Percentiles rank a stretch among this genome's conserved stretches.
Evolutionary conservation across 53 echinoderm and acorn worm genomes (phyloP).

Genomic region (Antedon mediterranea): DNA sequence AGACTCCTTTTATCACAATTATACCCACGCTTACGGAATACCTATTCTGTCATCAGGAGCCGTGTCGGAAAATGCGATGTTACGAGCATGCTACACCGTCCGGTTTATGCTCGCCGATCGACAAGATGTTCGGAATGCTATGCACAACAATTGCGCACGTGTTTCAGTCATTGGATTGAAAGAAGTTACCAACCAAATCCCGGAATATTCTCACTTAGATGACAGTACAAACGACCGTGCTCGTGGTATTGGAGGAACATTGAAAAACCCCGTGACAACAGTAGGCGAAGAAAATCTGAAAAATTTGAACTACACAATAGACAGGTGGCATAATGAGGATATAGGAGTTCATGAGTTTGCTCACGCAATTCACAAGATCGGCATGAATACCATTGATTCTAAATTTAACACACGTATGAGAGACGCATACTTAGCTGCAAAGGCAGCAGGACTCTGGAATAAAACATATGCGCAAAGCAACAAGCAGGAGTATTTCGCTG

Average conservation of each 20-base stretch:
- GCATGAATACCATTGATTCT: constrained; percentile 18
- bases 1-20: constrained; percentile 39
- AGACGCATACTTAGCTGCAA: constrained; percentile 14
- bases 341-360: constrained; percentile 51
- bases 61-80: constrained; percentile 25
- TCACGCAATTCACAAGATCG: constrained; percentile 43
- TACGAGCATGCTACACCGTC: constrained; percentile 41
- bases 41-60: constrained; percentile 36
- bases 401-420: constrained; percentile 8
- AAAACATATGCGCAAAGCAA: constrained; percentile 37
- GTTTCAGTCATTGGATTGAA: constrained; percentile 43
- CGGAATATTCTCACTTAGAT: constrained; percentile 65
- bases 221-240: constrained; percentile 42
- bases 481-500: constrained; percentile 41
- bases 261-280: constrained; percentile 26
- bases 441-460: constrained; percentile 25
- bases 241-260: constrained; percentile 62
- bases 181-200: constrained; percentile 68
- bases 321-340: constrained; percentile 44
- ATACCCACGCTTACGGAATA: constrained; percentile 61
- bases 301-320: constrained; percentile 18
- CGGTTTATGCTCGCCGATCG: constrained; percentile 44
- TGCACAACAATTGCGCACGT: constrained; percentile 57
- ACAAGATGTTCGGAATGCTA: constrained; percentile 39
- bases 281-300: constrained; percentile 45